These are phyloP conservation scores for Drosophila kikkawai DNA, from an alignment of 1,140 invertebrate species.

Conservation along the genomic window DNA sequence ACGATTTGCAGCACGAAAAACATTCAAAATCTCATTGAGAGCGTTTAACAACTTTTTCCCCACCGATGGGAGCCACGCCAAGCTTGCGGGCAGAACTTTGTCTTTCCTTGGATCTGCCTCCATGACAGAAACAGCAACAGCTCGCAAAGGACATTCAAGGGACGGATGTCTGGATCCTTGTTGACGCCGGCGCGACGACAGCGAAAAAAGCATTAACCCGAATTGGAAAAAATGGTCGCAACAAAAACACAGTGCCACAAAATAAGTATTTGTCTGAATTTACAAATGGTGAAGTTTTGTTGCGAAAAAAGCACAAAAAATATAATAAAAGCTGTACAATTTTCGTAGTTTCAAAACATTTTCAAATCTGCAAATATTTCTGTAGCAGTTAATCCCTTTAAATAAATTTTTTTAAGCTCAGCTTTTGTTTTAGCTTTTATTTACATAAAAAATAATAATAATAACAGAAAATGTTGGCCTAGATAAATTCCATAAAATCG, in stretches of 20 bases:
- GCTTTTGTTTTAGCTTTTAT: too few relatives aligned
- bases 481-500: background rate
- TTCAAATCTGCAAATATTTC: too few relatives aligned
- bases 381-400: background rate
- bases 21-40: conserved; percentile 83
- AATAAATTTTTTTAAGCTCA: background rate
- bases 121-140: conserved; percentile 54
- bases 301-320: background rate
- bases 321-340: background rate
- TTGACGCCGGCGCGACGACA: conserved; percentile 69
- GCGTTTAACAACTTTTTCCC: conserved; percentile 75
- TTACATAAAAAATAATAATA: background rate
- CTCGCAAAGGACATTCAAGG: conserved; percentile 26
- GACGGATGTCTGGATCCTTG: conserved; percentile 35
- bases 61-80: background rate
- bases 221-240: conserved; percentile 57
- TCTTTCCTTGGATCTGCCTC: conserved; percentile 25
- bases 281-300: background rate
- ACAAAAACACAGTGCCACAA: conserved; percentile 28
- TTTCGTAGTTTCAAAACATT: background rate
- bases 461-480: background rate
- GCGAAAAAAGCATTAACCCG: conserved; percentile 82
- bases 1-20: conserved; percentile 74
- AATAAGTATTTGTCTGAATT: background rate
- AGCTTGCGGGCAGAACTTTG: conserved; percentile 49